Evolutionary conservation across 2,797 vertebrate genomes (phyloP), one percentile per base, ranked within the genome.

Genomic region (Phrynocephalus guinanensis): DNA sequence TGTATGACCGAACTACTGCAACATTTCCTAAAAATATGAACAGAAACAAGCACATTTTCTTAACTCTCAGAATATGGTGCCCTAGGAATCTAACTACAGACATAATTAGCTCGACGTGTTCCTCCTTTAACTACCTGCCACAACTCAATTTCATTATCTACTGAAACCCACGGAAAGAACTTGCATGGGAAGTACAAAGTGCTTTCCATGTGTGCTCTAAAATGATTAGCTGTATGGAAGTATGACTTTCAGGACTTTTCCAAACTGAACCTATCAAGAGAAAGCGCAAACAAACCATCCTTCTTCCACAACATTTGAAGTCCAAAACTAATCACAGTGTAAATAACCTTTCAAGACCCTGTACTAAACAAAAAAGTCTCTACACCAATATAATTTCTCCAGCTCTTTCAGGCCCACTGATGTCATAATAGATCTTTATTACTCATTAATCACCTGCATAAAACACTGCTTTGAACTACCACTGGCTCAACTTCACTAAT

Each of bases 1-100:
- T 98, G 67, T 98, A 99, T 0, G 99, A 98, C 90, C 99, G 96
- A 92, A 98, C 97, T 56, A 99, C 98, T 0, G 99, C 99, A 52
- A 99, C 98, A 1, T 99, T 99, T 94, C 99, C 99, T 99, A 91
- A 16, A 91, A 92, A 89, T 8, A 82, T 20, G 44, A 84, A 87
- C 5, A 91, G 6, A 91, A 79, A 10, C 86, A 79, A 75, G 6
- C 0, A 1, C 11, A 44, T 5, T 72, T 77, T 76, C 48, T 15
- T 63, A 50, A 28, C 28, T 50, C 22, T 79, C 22, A 24, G 7
- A 84, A 28, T n/a, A 20, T 2, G 0, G 11, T 44, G 26, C n/a
- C 0, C 2, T n/a, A 13, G 63, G 79, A 84, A 56, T n/a, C n/a
- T 79, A 72, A 75, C 28, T 79, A 30, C n/a, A 68, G 1, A 18